Evolutionary conservation across 2,113 vertebrate genomes (phyloP).

Genomic region (Aviceda subcristata): DNA sequence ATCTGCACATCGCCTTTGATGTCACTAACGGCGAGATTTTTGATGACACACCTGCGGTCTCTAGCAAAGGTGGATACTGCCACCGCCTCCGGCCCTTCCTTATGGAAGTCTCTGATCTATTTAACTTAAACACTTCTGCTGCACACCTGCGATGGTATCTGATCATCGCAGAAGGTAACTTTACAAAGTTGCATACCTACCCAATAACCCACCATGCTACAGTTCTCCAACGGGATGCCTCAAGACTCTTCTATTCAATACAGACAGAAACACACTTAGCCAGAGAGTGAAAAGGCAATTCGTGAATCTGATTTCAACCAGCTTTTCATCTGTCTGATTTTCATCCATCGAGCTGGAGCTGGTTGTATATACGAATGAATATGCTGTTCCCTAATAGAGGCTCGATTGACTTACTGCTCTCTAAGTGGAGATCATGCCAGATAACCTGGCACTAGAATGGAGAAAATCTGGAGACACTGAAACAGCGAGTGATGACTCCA

Average conservation of each 20-base stretch:
- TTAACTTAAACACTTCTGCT: not conserved
- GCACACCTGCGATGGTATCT: not conserved
- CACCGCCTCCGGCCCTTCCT: not conserved
- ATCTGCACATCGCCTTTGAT: constrained; percentile 13
- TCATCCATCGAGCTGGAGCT: not conserved
- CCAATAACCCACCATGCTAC: not conserved
- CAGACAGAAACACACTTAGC: not conserved
- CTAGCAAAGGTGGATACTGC: not conserved
- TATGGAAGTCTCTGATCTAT: not conserved
- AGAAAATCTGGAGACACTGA: not conserved
- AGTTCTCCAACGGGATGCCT: not conserved
- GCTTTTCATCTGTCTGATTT: not conserved
- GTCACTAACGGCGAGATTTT: not conserved
- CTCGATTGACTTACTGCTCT: not conserved
- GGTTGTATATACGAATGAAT: not conserved
- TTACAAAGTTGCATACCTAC: not conserved
- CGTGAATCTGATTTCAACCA: not conserved
- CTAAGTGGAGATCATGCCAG: not conserved
- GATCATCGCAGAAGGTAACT: not conserved
- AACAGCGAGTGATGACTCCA: not conserved
- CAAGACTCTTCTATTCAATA: not conserved
- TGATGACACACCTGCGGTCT: not conserved
- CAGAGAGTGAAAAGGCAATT: not conserved
- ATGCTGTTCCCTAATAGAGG: not conserved
- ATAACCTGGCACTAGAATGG: not conserved